Conservation (phyloP, 2,113 vertebrate species). For the Rhabdomys dilectus region DNA sequence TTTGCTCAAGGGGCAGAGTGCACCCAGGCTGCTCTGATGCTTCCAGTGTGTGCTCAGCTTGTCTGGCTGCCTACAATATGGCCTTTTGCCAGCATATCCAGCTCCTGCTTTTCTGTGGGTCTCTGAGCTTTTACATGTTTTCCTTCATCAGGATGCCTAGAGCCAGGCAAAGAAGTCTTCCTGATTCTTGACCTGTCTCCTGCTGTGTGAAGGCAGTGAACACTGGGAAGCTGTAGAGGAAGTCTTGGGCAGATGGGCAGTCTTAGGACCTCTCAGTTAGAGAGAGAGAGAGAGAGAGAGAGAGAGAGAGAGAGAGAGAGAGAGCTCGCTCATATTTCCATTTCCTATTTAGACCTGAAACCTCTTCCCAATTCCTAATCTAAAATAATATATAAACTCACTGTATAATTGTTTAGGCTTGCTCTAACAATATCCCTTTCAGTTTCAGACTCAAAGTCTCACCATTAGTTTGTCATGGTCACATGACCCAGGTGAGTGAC, state of each 20-base stretch:
- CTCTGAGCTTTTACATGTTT: not conserved
- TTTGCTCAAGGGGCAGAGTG: not conserved
- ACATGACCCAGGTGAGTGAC: not conserved
- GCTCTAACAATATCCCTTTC: not conserved
- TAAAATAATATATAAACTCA: not conserved
- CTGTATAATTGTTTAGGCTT: not conserved
- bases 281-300: not conserved
- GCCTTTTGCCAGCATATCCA: not conserved
- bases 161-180: not conserved
- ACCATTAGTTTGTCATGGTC: not conserved
- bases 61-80: rapidly evolving
- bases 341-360: not conserved
- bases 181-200: not conserved
- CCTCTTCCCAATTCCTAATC: not conserved
- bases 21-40: rapidly evolving
- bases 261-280: too few relatives aligned
- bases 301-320: not conserved
- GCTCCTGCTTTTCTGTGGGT: not conserved
- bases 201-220: not conserved
- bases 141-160: not conserved
- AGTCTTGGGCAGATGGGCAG: not conserved
- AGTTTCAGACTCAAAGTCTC: not conserved
- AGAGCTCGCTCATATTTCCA: not conserved
- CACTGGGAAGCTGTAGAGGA: not conserved
- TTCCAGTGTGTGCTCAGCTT: rapidly evolving